phyloP scores from a whole-genome alignment of 1,140 invertebrate species.

The Diprion similis region DNA sequence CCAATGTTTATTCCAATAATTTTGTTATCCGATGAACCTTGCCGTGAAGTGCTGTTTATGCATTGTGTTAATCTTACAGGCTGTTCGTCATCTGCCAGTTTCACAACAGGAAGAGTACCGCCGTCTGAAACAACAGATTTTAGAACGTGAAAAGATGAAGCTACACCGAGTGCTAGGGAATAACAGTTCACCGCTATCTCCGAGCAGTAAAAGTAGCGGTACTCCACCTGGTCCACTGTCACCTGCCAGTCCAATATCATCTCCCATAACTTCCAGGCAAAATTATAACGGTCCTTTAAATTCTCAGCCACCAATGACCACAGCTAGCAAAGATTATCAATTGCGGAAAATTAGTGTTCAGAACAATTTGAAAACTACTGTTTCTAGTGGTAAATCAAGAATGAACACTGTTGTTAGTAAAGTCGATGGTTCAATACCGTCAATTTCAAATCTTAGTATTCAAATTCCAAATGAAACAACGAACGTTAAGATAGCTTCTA shows the following conservation, averaged over 20 bases:
- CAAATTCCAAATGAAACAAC: conserved; percentile 21
- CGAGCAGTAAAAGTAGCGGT: conserved; percentile 1
- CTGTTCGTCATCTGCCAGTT: conserved; percentile 54
- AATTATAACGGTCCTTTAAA: background rate
- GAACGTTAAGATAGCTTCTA: conserved; percentile 16
- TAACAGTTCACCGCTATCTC: conserved; percentile 20
- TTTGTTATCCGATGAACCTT: no score
- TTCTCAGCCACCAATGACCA: background rate
- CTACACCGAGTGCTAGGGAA: conserved; percentile 31
- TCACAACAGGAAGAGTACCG: conserved; percentile 58
- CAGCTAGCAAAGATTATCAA: background rate
- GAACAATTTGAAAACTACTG: background rate
- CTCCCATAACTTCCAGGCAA: conserved; percentile 6
- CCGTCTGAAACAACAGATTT: conserved; percentile 55
- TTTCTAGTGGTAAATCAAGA: background rate
- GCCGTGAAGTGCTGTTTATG: no score
- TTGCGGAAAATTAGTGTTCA: background rate
- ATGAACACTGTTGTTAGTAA: background rate
- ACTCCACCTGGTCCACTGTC: conserved; percentile 23
- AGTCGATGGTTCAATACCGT: background rate
- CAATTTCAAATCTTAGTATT: conserved; percentile 22
- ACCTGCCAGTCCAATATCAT: conserved; percentile 22
- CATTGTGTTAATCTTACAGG: conserved; percentile 42
- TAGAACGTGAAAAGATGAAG: conserved; percentile 48
- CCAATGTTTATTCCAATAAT: no score